Evolutionary conservation across 2,888 invertebrate species (phyloP).

Genomic region (Girardia tigrina): DNA sequence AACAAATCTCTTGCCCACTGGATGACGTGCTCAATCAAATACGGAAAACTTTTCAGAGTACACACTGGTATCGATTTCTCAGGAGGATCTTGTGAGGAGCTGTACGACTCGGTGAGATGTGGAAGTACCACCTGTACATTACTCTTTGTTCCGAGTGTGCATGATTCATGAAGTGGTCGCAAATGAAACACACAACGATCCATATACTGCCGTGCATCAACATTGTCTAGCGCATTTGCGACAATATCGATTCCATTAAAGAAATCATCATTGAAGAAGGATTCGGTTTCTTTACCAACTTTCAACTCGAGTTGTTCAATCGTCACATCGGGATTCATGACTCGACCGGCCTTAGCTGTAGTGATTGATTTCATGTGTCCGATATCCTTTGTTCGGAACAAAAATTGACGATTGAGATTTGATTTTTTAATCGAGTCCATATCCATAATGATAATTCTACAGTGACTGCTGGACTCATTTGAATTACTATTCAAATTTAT

Average conservation of each 20-base stretch:
- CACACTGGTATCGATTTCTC: conserved; percentile 50
- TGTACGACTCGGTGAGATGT: conserved; percentile 50
- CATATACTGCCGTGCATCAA: conserved; percentile 49
- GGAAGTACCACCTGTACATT: conserved; percentile 51
- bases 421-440: too few species aligned
- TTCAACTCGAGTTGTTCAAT: too few species aligned
- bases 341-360: too few species aligned
- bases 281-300: conserved; percentile 93
- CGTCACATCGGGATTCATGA: too few species aligned
- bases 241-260: conserved; percentile 43
- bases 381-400: too few species aligned
- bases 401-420: too few species aligned
- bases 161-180: conserved; percentile 49
- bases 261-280: conserved; percentile 45
- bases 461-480: too few species aligned
- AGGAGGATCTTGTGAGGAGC: conserved; percentile 47
- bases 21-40: conserved; percentile 51
- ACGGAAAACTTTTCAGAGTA: conserved; percentile 52
- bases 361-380: too few species aligned
- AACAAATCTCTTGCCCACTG: conserved; percentile 57
- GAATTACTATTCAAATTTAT: too few species aligned
- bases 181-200: conserved; percentile 50
- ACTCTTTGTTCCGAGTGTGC: conserved; percentile 51
- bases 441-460: too few species aligned
- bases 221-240: conserved; percentile 50